A percentile compares a stretch with the other conserved stretches of the same genome.
Conservation (phyloP, 64 coral and sea anemone species). For the Actinia equina region DNA sequence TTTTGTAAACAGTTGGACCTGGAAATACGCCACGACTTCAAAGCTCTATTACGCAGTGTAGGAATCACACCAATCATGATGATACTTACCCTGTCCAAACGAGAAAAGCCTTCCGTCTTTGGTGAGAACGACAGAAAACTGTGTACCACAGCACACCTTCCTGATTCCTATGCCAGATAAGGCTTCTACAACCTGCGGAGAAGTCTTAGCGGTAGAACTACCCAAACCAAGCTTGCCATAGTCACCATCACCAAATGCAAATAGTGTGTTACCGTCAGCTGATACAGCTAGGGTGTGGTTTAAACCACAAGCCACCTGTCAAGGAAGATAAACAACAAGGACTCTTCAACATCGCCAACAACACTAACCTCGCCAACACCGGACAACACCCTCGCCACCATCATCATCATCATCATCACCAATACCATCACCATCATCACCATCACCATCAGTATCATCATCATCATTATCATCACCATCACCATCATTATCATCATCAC, state of each 20-base stretch:
- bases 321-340: background rate
- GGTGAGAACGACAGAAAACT: constrained; percentile 81
- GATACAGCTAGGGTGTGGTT: constrained; percentile 83
- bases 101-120: constrained; percentile 81
- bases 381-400: too few species aligned
- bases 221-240: constrained; percentile 86
- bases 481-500: too few species aligned
- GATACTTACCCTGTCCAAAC: constrained; percentile 67
- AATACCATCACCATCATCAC: too few species aligned
- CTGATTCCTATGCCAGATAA: constrained; percentile 53
- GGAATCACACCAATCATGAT: background rate
- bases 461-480: too few species aligned
- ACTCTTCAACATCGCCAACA: too few species aligned
- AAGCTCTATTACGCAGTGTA: too few species aligned
- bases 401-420: too few species aligned
- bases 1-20: too few species aligned
- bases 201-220: constrained; percentile 75
- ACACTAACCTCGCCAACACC: too few species aligned
- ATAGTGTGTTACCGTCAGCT: constrained; percentile 66
- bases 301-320: constrained; percentile 72
- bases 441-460: too few species aligned
- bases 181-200: constrained; percentile 55
- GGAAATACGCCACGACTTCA: too few species aligned
- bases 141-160: constrained; percentile 84
- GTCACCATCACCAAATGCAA: constrained; percentile 90